phyloP scores from a whole-genome alignment of 2,888 invertebrate genomes.

The Muscina levida region DNA sequence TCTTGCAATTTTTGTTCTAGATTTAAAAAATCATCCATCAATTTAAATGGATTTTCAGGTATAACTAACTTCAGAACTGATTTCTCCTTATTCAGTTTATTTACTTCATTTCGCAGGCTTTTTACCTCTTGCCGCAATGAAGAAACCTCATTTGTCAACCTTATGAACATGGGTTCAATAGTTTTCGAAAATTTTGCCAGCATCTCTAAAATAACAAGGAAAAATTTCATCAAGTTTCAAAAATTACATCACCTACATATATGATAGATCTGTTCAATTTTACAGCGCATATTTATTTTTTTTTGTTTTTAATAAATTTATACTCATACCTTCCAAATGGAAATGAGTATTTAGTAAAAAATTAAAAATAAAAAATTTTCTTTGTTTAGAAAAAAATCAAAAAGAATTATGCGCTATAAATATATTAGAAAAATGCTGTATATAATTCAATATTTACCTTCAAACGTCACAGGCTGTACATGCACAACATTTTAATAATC shows the following conservation, averaged over 20 bases:
- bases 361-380: too few relatives aligned
- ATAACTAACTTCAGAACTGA: not conserved
- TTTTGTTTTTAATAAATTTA: too few relatives aligned
- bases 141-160: slow-evolving; percentile 47
- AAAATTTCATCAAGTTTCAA: slow-evolving; percentile 30
- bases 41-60: too few relatives aligned
- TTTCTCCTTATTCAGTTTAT: not conserved
- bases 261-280: too few relatives aligned
- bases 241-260: too few relatives aligned
- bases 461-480: slow-evolving; percentile 32
- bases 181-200: slow-evolving; percentile 27
- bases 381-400: slow-evolving; percentile 17
- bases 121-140: slow-evolving; percentile 33
- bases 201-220: slow-evolving; percentile 33
- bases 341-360: too few relatives aligned
- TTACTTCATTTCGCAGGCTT: slow-evolving; percentile 34
- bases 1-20: not conserved
- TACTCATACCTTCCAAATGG: too few relatives aligned
- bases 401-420: slow-evolving; percentile 25
- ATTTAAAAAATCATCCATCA: not conserved
- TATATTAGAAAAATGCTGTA: too few relatives aligned
- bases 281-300: too few relatives aligned
- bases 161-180: slow-evolving; percentile 52
- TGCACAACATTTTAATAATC: slow-evolving; percentile 42
- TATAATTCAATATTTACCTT: slow-evolving; percentile 38